phyloP scores from a whole-genome alignment of 2,888 invertebrate genomes.

The Odontothrips loti region DNA sequence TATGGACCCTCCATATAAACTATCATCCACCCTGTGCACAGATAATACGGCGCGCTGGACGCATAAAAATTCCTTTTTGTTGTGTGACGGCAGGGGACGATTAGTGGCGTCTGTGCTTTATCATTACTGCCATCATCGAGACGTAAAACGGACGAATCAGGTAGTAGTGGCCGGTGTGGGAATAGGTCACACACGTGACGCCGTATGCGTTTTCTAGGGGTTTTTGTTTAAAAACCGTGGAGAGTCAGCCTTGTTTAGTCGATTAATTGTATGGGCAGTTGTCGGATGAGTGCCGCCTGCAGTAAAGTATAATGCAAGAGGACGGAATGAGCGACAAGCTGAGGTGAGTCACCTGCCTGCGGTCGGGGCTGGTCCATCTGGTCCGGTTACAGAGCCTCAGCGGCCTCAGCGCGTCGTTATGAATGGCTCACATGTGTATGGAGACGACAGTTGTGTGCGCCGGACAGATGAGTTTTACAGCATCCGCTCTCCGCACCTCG shows the following conservation, averaged over 20 bases:
- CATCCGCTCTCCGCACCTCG: not conserved
- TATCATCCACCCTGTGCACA: not conserved
- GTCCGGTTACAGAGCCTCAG: not conserved
- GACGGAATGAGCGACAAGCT: no score
- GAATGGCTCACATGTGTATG: conserved; percentile 3
- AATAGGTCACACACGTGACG: no score
- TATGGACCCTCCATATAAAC: conserved; percentile 25
- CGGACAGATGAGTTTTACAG: not conserved
- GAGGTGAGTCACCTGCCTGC: no score
- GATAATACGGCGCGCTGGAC: not conserved
- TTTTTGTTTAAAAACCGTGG: no score
- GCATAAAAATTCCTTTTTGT: conserved; percentile 23
- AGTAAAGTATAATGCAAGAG: no score
- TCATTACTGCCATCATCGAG: conserved; percentile 1
- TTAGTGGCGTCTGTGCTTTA: conserved; percentile 5
- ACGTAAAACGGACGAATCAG: not conserved
- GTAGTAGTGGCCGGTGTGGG: not conserved
- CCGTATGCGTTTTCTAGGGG: no score
- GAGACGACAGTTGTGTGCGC: not conserved
- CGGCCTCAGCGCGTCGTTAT: conserved; percentile 17
- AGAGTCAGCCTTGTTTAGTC: no score
- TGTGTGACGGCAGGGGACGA: not conserved
- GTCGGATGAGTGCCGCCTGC: no score
- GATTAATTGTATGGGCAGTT: no score
- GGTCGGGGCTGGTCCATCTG: not conserved